Conservation (phyloP, 2,113 vertebrate genomes). For the Ochotona princeps region DNA sequence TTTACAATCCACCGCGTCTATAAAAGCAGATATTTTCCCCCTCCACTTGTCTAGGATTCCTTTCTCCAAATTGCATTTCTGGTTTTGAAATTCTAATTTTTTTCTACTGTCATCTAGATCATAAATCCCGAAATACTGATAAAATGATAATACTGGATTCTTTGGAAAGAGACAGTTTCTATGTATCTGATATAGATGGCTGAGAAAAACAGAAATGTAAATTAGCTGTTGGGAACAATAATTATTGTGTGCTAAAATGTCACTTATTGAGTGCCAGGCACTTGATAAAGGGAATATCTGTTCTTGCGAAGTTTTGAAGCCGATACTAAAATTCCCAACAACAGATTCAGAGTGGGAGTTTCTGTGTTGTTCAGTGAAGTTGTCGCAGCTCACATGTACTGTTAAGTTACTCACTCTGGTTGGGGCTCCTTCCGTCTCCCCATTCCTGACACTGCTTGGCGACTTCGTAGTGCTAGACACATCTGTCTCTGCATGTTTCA, state of each 20-base stretch:
- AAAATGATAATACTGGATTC: constrained; percentile 25
- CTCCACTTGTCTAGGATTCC: not conserved
- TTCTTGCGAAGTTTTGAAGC: constrained; percentile 42
- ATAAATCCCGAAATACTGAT: constrained; percentile 37
- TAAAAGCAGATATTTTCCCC: not conserved
- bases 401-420: not conserved
- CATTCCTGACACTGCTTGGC: not conserved
- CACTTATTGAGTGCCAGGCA: constrained; percentile 6
- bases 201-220: constrained; percentile 57
- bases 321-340: not conserved
- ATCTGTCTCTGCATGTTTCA: not conserved
- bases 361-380: constrained; percentile 12
- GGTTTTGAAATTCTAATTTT: constrained; percentile 49
- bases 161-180: constrained; percentile 13
- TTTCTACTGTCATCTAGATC: constrained; percentile 45
- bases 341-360: constrained; percentile 34
- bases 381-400: not conserved
- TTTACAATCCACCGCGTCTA: constrained; percentile 73
- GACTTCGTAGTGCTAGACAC: not conserved
- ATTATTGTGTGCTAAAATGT: constrained; percentile 44
- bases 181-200: not conserved
- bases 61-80: constrained; percentile 51
- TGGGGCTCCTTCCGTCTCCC: not conserved
- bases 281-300: not conserved
- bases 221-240: not conserved